Base-by-base conservation (phyloP, 2,113 vertebrate genomes). In the Hippocampus comes region DNA sequence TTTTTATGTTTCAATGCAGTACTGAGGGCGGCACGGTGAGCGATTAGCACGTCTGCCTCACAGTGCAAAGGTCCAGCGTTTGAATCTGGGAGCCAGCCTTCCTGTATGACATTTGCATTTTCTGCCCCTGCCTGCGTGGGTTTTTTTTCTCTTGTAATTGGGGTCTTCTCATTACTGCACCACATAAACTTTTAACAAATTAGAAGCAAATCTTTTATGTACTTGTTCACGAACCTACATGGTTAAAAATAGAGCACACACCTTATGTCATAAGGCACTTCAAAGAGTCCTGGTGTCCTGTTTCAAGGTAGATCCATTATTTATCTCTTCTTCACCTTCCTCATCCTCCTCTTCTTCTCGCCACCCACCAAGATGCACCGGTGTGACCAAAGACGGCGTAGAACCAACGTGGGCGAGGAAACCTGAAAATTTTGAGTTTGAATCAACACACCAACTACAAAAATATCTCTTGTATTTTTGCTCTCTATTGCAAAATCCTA, bases 361-460 rank as follows among this genome's bases (percentile, higher is more conserved):
- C 93, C 93, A 94, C 21, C 90, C 92, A 6, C 91, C 91, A 6
- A 94, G 88, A 2, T 83, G 90, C 71, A 83, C 85, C 56, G 91
- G 78, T 2, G 83, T 74, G 51, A 83, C 82, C 68, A 85, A 72
- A 27, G 82, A 78, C 6, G 82, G 49, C 42, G 82, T 90, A 56
- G 78, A 77, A n/a, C 81, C 18, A 8, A 84, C 42, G 2, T 79
- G 83, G 48, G 63, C 49, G 77, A 82, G 83, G 68, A 73, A 72
- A 72, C 76, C 86, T 84, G 75, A 5, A 1, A 46, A 43, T 61
- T 34, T 34, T 18, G 0, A 61, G 7, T 18, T 34, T 34, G 27
- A 61, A 27, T 61, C 9, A 34, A 15, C 56, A 0, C 53, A 56
- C 21, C 9, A n/a, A 25, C 25, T 34, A 60, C 25, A 60, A 60